Evolutionary conservation across 2,888 invertebrate species (phyloP), one percentile per base, ranked within the genome.

Genomic region (Agrotis ipsilon): DNA sequence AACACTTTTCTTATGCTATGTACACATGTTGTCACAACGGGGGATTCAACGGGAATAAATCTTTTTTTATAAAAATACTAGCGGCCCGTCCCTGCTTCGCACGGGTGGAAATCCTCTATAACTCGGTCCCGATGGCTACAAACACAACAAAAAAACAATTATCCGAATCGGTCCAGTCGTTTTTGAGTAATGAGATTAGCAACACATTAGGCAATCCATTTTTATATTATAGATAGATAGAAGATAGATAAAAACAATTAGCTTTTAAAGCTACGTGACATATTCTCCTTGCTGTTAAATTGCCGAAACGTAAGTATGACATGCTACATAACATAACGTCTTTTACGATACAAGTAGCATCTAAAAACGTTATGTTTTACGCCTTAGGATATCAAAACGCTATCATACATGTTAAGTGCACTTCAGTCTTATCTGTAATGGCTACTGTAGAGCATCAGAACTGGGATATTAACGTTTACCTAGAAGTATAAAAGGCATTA

Each of bases 341-440:
- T 67, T 78, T 79, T 72, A 81, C 46, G 82, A 78, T 51, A 19
- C 32, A 46, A 43, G 46, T 21, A n/a, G 24, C 43, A 58, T 55
- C 58, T 72, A 62, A 78, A 75, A 68, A 46, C 21, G 45, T 54
- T 64, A 48, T 67, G 62, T 78, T 73, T 63, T 69, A 52, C 61
- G 79, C 49, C 18, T 66, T 19, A 16, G 43, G 78, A 43, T 52
- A 79, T 82, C 75, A 82, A 82, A 79, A 55, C 2, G 65, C 65
- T 64, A 51, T 78, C 68, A 58, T 68, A 14, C 7, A 55, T 18
- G 55, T 32, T 39, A n/a, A 3, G 11, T 32, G 52, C 32, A 57
- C 51, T 63, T 39, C 14, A 46, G 24, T 65, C 48, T 81, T 78
- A 78, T 78, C 78, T 66, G 1, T 63, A 76, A 81, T 69, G 70